phyloP scores from a whole-genome alignment of 2,113 vertebrate species.

The Acrocephalus arundinaceus region DNA sequence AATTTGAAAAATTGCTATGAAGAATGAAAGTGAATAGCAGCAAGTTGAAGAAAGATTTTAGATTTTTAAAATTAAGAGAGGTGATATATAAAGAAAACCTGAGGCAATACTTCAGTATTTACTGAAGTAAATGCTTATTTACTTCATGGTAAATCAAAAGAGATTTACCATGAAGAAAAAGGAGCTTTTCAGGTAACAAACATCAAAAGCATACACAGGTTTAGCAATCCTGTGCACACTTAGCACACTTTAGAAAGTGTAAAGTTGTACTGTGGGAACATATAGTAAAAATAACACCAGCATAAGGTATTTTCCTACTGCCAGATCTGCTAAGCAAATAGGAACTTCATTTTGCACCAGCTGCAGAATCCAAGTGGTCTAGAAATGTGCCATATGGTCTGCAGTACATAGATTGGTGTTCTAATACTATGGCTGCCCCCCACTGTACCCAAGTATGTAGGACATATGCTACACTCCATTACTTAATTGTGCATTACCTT shows the following conservation, averaged over 20 bases:
- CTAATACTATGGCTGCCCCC: slow-evolving; percentile 29
- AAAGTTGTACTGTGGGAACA: slow-evolving; percentile 2
- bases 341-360: slow-evolving; percentile 36
- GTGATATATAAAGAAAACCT: background rate
- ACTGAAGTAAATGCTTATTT: background rate
- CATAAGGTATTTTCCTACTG: slow-evolving; percentile 49
- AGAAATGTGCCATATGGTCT: slow-evolving; percentile 55
- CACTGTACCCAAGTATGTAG: slow-evolving; percentile 17
- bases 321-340: slow-evolving; percentile 37
- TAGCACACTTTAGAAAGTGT: background rate
- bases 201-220: background rate
- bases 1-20: background rate
- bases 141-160: background rate
- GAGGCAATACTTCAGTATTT: background rate
- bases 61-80: background rate
- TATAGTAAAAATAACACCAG: background rate
- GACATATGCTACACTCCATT: slow-evolving; percentile 40
- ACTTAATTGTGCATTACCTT: slow-evolving; percentile 22
- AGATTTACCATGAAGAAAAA: background rate
- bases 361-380: slow-evolving; percentile 53
- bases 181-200: background rate
- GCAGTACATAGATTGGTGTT: background rate
- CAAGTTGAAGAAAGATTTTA: background rate
- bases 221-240: background rate
- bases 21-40: background rate